phyloP scores from a whole-genome alignment of 2,113 vertebrate species.

The Choloepus hoffmanni region DNA sequence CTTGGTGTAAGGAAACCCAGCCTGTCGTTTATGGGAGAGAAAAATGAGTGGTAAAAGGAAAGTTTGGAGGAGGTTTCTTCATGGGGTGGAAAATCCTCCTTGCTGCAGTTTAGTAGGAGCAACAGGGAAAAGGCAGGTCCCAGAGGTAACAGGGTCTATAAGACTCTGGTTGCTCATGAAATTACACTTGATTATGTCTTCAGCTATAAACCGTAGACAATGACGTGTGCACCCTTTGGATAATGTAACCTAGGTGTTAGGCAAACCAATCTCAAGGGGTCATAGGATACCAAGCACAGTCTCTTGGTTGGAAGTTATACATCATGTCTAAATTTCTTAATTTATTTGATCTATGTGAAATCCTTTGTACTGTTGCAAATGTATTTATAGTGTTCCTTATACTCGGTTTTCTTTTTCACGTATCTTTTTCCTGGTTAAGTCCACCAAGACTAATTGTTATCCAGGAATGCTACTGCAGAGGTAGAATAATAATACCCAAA shows the following conservation, averaged over 20 bases:
- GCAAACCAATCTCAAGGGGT: not conserved
- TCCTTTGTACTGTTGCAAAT: not conserved
- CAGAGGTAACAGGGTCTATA: not conserved
- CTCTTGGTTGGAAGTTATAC: not conserved
- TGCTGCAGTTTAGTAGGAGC: not conserved
- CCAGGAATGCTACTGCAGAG: not conserved
- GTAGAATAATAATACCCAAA: not conserved
- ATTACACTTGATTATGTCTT: not conserved
- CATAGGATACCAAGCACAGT: not conserved
- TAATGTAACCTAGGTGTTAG: not conserved
- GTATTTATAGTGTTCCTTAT: not conserved
- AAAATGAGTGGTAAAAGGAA: not conserved
- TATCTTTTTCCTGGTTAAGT: not conserved
- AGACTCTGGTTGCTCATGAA: not conserved
- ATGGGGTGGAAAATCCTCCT: not conserved
- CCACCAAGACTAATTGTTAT: not conserved
- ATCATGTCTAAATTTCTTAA: not conserved
- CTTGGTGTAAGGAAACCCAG: not conserved
- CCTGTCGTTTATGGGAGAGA: not conserved
- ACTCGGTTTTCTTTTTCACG: not conserved
- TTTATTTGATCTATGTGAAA: constrained; percentile 25
- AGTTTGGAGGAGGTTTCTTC: not conserved
- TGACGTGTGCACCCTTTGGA: not conserved
- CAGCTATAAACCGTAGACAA: not conserved
- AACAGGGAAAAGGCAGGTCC: not conserved